Base-by-base conservation (phyloP, 2,888 invertebrate species). In the Ommatoiulus sabulosus region DNA sequence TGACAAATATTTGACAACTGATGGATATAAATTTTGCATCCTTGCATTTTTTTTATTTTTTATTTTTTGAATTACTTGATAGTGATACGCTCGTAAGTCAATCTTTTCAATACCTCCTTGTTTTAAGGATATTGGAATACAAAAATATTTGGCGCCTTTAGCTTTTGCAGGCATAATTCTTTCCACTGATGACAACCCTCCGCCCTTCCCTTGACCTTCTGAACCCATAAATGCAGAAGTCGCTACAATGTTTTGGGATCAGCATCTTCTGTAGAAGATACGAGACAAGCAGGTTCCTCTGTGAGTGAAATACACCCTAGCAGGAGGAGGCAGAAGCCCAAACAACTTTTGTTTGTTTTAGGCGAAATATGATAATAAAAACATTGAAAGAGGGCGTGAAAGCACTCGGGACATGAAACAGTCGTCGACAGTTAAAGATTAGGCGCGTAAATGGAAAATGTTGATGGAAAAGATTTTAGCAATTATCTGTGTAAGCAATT, bases 381-480 rank as follows among this genome's bases (percentile, higher is more conserved):
- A n/a, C 63, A 63, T 63, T 63, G n/a, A 17, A 20, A 63, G 63
- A 63, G 20, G 63, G 63, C 63, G 63, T 63, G n/a, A 1, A 5
- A 63, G 63, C 63, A 63, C n/a, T 63, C n/a, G 6, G 63, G n/a
- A 17, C 6, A 63, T n/a, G n/a, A 20, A 63, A 63, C 63, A 63
- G 63, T 6, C 63, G 63, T n/a, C 63, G n/a, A 63, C n/a, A 63
- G 63, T 63, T 63, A n/a, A 63, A 63, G n/a, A n/a, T 63, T 6
- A n/a, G 17, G 63, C 63, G 5, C 63, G 15, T n/a, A n/a, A 63
- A 63, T 4, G 5, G 63, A 63, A 17, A 63, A n/a, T 63, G 63
- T 63, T 63, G 63, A n/a, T 63, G 63, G n/a, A 63, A 63, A 63
- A 63, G 63, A 63, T 63, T 63, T 63, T 63, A 63, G 63, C 63